Evolutionary conservation across 2,113 vertebrate genomes (phyloP).

Genomic region (Corydoras sp.): DNA sequence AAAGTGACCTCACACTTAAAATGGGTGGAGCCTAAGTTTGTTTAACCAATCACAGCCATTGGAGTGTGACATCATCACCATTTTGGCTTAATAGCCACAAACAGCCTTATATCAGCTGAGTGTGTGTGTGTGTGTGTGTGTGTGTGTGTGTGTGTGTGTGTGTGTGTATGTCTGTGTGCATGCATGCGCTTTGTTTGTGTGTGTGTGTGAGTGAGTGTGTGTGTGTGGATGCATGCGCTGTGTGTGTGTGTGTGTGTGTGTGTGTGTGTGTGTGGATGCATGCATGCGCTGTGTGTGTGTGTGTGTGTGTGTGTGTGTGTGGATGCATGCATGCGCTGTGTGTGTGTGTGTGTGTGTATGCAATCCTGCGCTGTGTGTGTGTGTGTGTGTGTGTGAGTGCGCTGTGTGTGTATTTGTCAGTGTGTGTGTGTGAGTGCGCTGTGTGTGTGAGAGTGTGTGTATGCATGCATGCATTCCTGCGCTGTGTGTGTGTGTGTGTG

Average conservation of each 20-base stretch:
- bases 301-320: slow-evolving; percentile 11
- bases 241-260: background rate
- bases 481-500: slow-evolving; percentile 14
- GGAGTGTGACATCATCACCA: background rate
- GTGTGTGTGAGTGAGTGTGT: background rate
- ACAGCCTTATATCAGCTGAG: no score
- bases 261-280: slow-evolving; percentile 25
- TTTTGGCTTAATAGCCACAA: no score
- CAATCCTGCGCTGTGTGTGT: slow-evolving; percentile 1
- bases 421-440: background rate
- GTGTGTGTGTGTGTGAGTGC: slow-evolving; percentile 9
- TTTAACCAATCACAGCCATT: background rate
- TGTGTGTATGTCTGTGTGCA: background rate
- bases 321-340: background rate
- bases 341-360: slow-evolving; percentile 26
- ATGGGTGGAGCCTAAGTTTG: background rate
- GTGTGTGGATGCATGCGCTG: background rate
- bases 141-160: background rate
- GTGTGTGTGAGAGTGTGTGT: slow-evolving; percentile 1
- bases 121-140: background rate
- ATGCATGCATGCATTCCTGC: slow-evolving; percentile 20
- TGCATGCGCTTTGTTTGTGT: no score
- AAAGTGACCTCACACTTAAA: background rate
- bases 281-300: slow-evolving; percentile 8
- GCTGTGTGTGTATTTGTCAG: no score